Base-by-base conservation (phyloP, 2,797 vertebrate genomes). In the Lacerta viridis region DNA sequence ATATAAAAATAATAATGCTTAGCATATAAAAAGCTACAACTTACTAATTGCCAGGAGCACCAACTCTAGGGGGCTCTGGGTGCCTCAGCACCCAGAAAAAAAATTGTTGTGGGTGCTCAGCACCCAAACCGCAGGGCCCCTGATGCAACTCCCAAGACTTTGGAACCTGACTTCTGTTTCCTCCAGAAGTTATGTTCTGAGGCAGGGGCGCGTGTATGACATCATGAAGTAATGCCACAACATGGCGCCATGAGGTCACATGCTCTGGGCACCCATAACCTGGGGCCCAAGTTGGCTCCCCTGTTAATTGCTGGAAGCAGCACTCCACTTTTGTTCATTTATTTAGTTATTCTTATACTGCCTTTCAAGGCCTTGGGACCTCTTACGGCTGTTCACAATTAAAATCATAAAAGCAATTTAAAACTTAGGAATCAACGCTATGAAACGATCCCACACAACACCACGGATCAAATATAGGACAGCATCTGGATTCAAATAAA, bases 1-100 rank as follows among this genome's bases (percentile, higher is more conserved):
- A 94, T 86, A 95, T 0, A 90, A 90, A 90, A 18, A 33, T 3
- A 8, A 10, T 25, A n/a, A 74, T 84, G 92, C 64, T 87, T 66
- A 82, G 39, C 68, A 72, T 11, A 41, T n/a, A n/a, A 85, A 15
- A 50, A 43, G 3, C 41, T 59, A 36, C 39, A 75, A 50, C 6
- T 36, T 69, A 36, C 69, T 55, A 5, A n/a, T 75, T 7, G 36
- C 71, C n/a, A 72, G n/a, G 8, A 4, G 36, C 36, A 72, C 11
- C 68, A 69, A 55, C 50, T 55, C 15, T 1, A 55, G 50, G 50
- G 50, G 39, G 39, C 39, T 41, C 39, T 41, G 39, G 39, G n/a
- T 10, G 50, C 13, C 13, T 55, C 13, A 55, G 50, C 50, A 15
- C 50, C 50, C 50, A 55, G 50, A 15, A 55, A 15, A 33, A 15